Evolutionary conservation across 1,140 invertebrate genomes (phyloP), one percentile per base, ranked within the genome.

Genomic region (Pollicipes pollicipes): DNA sequence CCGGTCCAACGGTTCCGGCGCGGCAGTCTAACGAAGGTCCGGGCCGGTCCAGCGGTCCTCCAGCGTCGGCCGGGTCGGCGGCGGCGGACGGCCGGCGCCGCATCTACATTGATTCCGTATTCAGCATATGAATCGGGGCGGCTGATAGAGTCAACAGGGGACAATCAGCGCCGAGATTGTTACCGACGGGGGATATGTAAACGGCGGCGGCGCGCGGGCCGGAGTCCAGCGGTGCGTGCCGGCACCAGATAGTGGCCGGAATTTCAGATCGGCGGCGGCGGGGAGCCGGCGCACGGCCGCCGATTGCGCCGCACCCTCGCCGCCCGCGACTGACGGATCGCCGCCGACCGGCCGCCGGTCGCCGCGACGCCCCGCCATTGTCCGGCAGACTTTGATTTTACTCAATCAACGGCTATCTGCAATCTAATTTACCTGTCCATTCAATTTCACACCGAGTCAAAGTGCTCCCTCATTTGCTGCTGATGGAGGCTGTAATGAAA

Each of bases 381-480:
- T 58, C 45, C 45, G 24, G 2, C 45, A 10, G 45, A 58, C 45
- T 58, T 58, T 58, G 45, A 58, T 21, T 58, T 58, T 58, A 58
- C 45, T 58, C 45, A 58, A 58, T 58, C 45, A 58, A 58, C 45
- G 21, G 45, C 45, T 21, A 58, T 58, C 45, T 58, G 45, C 6
- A 58, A 58, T 58, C 45, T 58, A 58, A 58, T 58, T 58, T 58
- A 58, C 45, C 45, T 58, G 45, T 58, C 45, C 45, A 58, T 58
- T 58, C 45, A 58, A 58, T 58, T 58, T 58, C 45, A 58, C 45
- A 58, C 45, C 45, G 45, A 58, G 45, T 58, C 45, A 58, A 21
- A 58, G 17, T 6, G 6, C 6, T 58, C 6, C 45, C 45, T 58
- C 45, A 58, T 58, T 58, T 6, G 21, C 10, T 2, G 6, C 45